Conservation (phyloP, 2,113 vertebrate species). For the Micromys minutus region DNA sequence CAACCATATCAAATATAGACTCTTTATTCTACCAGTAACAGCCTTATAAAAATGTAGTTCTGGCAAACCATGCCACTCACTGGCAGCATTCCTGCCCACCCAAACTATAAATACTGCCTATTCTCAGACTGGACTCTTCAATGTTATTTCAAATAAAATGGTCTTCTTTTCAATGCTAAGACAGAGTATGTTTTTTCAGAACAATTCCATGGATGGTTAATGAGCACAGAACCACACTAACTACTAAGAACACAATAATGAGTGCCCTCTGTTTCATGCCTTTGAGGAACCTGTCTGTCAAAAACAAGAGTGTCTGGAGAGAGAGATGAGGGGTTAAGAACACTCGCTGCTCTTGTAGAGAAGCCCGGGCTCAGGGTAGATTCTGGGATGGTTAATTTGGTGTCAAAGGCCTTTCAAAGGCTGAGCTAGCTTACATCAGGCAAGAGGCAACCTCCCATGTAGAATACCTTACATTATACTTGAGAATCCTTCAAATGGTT, state of each 20-base stretch:
- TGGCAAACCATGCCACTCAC: too few relatives aligned
- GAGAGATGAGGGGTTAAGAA: background rate
- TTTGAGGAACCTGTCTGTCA: background rate
- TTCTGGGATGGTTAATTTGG: background rate
- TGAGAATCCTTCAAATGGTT: slow-evolving; percentile 62
- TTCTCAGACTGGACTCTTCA: background rate
- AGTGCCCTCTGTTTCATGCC: background rate
- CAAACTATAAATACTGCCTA: background rate
- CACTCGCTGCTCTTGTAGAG: background rate
- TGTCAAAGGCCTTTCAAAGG: slow-evolving; percentile 40
- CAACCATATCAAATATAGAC: background rate
- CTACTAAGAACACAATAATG: background rate
- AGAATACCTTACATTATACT: slow-evolving; percentile 71
- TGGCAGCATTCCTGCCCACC: background rate
- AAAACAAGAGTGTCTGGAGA: background rate
- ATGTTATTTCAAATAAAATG: background rate
- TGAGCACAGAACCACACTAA: background rate
- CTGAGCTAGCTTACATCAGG: background rate
- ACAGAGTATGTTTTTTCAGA: background rate
- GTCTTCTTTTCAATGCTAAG: background rate
- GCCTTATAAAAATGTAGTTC: background rate
- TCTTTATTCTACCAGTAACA: background rate
- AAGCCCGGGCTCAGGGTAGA: background rate
- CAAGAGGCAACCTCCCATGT: slow-evolving; percentile 68
- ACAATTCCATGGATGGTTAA: background rate